Conservation (phyloP, 2,113 vertebrate genomes). For the Ageneiosus marmoratus region DNA sequence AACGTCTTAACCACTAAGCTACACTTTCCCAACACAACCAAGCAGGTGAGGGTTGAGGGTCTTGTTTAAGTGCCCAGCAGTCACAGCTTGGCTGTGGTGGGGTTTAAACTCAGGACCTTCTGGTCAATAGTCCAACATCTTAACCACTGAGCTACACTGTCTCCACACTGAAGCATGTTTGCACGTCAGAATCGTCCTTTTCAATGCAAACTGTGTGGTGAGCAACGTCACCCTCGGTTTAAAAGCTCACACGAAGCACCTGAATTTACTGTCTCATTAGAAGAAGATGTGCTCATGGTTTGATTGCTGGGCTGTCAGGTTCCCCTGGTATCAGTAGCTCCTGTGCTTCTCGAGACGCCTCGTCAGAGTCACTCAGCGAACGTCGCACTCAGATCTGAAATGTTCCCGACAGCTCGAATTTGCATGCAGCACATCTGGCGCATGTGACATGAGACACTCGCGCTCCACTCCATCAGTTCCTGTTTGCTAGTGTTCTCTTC, state of each 20-base stretch:
- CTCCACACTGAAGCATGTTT: too few relatives aligned
- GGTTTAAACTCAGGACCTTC: too few relatives aligned
- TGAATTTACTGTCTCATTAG: conserved; percentile 5
- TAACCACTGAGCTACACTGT: too few relatives aligned
- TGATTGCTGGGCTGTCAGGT: not conserved
- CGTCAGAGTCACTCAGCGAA: not conserved
- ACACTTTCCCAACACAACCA: too few relatives aligned
- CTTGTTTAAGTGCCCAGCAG: too few relatives aligned
- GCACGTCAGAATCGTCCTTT: not conserved
- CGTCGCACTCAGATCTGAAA: not conserved
- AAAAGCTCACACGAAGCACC: conserved; percentile 17
- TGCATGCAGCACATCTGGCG: conserved; percentile 10
- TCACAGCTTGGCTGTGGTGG: too few relatives aligned
- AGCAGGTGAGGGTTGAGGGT: too few relatives aligned
- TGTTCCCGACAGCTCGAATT: not conserved
- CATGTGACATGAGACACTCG: not conserved
- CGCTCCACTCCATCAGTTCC: conserved; percentile 10
- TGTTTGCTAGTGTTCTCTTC: conserved; percentile 27
- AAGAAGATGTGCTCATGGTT: not conserved
- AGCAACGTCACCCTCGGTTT: not conserved
- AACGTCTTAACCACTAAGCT: too few relatives aligned
- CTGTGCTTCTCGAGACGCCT: not conserved
- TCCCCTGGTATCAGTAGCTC: not conserved
- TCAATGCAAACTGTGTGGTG: not conserved
- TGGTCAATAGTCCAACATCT: too few relatives aligned